These are phyloP conservation scores for Thryonomys swinderianus DNA, from an alignment of 2,113 vertebrate genomes.

Conservation along the genomic window DNA sequence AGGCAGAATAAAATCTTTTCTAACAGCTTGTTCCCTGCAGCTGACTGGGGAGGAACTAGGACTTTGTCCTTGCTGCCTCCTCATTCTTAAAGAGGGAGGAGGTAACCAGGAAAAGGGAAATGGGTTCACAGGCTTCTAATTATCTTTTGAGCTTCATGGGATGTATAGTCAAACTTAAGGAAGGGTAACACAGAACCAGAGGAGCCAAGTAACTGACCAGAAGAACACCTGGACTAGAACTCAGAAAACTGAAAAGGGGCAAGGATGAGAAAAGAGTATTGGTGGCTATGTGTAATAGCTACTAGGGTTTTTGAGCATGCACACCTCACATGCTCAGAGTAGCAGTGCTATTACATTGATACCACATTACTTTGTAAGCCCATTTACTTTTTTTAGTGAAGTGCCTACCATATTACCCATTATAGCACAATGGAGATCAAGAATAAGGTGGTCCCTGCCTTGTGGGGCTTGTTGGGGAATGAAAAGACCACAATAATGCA, in stretches of 20 bases:
- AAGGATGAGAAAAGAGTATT: background rate
- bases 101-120: background rate
- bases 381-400: background rate
- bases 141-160: background rate
- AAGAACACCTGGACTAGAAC: background rate
- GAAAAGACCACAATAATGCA: fast-evolving
- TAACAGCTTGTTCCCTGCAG: background rate
- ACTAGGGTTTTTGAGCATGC: background rate
- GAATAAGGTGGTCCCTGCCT: background rate
- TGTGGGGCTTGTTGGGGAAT: background rate
- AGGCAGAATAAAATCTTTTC: background rate
- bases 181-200: slow-evolving; percentile 5
- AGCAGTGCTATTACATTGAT: background rate
- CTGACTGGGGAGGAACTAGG: background rate
- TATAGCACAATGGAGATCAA: background rate
- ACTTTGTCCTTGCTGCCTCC: background rate
- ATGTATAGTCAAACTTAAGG: background rate
- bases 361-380: background rate
- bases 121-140: background rate
- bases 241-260: background rate
- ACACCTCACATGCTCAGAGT: background rate
- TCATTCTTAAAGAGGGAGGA: background rate
- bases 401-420: background rate
- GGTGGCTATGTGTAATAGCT: background rate
- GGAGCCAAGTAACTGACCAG: background rate